Conservation (phyloP, 2,797 vertebrate genomes). For the Trematomus bernacchii region DNA sequence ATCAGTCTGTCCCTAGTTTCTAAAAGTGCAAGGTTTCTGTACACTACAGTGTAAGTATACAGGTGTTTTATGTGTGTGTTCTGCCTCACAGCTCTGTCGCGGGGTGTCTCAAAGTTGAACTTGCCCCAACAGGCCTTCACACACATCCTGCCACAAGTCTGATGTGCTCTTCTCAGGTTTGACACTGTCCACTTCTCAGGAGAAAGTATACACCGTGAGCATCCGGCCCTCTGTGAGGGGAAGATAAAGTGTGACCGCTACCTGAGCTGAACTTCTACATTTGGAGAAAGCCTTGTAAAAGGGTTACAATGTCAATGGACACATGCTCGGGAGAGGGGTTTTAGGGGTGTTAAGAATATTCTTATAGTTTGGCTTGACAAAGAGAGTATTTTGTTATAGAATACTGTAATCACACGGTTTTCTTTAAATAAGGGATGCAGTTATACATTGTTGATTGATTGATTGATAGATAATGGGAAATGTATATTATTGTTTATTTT, state of each 20-base stretch:
- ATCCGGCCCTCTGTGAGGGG: slow-evolving; percentile 11
- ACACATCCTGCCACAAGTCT: slow-evolving; percentile 37
- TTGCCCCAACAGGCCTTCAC: slow-evolving; percentile 48
- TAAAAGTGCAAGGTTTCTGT: background rate
- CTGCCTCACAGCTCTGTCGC: slow-evolving; percentile 6
- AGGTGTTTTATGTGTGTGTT: background rate
- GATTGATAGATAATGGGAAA: too few relatives aligned
- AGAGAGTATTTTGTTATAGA: background rate
- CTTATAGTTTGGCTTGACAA: slow-evolving; percentile 11
- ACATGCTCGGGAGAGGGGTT: slow-evolving; percentile 27
- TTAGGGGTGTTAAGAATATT: slow-evolving; percentile 14
- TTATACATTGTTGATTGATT: too few relatives aligned
- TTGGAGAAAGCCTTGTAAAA: slow-evolving; percentile 46
- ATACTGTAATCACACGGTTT: background rate
- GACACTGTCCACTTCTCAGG: slow-evolving; percentile 26
- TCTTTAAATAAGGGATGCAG: background rate
- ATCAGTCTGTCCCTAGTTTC: background rate
- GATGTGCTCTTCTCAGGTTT: slow-evolving; percentile 34
- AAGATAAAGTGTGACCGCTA: slow-evolving; percentile 52
- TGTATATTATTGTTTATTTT: too few relatives aligned
- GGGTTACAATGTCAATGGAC: slow-evolving; percentile 24
- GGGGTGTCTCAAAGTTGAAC: slow-evolving; percentile 33
- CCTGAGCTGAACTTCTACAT: slow-evolving; percentile 44
- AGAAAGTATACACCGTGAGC: slow-evolving; percentile 33
- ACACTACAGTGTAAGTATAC: background rate